Conservation (phyloP, 2,888 invertebrate genomes). For the Microctonus hyperodae region DNA sequence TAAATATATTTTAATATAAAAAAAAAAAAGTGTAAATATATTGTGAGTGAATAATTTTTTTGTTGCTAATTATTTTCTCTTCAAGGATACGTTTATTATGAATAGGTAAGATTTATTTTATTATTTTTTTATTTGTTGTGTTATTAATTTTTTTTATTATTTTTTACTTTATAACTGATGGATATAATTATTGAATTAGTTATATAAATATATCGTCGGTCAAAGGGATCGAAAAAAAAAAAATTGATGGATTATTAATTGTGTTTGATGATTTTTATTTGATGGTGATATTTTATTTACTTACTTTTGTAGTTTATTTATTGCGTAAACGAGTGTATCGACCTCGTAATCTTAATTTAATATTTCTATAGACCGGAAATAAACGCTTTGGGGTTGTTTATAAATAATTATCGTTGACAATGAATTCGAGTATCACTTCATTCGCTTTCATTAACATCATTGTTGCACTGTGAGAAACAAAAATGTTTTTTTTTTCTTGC, state of each 20-base stretch:
- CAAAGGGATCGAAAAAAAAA: background rate
- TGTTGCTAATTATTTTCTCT: conserved; percentile 43
- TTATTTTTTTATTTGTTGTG: background rate
- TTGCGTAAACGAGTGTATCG: conserved; percentile 16
- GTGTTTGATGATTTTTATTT: background rate
- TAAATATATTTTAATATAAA: background rate
- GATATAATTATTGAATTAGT: too few species aligned
- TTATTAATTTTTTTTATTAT: background rate
- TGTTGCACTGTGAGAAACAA: background rate
- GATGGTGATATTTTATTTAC: background rate
- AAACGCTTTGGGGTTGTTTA: conserved; percentile 41
- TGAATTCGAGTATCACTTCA: background rate
- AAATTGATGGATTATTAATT: background rate
- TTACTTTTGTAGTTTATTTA: background rate
- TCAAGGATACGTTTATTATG: conserved; percentile 55
- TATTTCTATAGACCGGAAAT: conserved; percentile 39
- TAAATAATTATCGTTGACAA: conserved; percentile 17
- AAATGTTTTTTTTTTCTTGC: background rate
- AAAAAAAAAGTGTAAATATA: conserved; percentile 30
- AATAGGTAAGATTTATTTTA: conserved; percentile 55
- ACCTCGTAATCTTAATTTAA: conserved; percentile 12
- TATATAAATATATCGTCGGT: background rate
- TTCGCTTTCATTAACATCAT: background rate
- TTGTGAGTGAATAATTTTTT: conserved; percentile 48
- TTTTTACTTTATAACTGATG: too few species aligned